A percentile compares a stretch with the other conserved stretches of the same genome.
phyloP scores from a whole-genome alignment of 2,888 invertebrate species.

The Lasioglossum pauxillum region DNA sequence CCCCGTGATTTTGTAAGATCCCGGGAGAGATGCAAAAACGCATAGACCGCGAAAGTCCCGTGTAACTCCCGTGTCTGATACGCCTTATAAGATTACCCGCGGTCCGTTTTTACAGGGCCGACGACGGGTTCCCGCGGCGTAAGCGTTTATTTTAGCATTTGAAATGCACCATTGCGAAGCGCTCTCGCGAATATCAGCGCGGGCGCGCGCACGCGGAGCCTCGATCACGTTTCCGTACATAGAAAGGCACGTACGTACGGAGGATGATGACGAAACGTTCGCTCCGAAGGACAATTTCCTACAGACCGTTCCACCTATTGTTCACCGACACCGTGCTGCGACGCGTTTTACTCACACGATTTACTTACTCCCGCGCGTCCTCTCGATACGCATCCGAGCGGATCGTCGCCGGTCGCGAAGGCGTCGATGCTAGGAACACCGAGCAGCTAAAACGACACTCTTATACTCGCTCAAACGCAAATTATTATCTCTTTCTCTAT shows the following conservation, averaged over 20 bases:
- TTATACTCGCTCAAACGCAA: not conserved
- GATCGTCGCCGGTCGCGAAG: not conserved
- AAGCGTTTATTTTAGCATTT: slow-evolving; percentile 59
- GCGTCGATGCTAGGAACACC: not conserved
- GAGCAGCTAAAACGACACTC: not conserved
- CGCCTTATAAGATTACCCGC: slow-evolving; percentile 35
- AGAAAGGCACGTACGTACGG: slow-evolving; percentile 50
- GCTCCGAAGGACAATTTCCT: slow-evolving; percentile 56
- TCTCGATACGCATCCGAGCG: slow-evolving; percentile 5
- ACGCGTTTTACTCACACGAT: not conserved
- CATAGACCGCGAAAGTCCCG: slow-evolving; percentile 3
- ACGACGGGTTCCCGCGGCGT: slow-evolving; percentile 33
- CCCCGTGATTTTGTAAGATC: slow-evolving; percentile 42
- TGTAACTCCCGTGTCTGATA: slow-evolving; percentile 25
- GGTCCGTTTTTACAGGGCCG: slow-evolving; percentile 26
- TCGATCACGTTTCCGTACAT: slow-evolving; percentile 59
- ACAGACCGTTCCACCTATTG: slow-evolving; percentile 52
- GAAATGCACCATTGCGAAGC: slow-evolving; percentile 41
- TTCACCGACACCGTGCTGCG: slow-evolving; percentile 29
- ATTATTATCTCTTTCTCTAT: not conserved
- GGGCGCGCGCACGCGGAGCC: slow-evolving; percentile 37
- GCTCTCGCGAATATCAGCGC: not conserved
- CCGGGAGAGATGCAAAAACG: slow-evolving; percentile 14
- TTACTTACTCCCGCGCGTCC: slow-evolving; percentile 5
- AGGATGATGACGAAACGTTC: slow-evolving; percentile 55